Evolutionary conservation across 2,113 vertebrate genomes (phyloP).

Genomic region (Seriola quinqueradiata): DNA sequence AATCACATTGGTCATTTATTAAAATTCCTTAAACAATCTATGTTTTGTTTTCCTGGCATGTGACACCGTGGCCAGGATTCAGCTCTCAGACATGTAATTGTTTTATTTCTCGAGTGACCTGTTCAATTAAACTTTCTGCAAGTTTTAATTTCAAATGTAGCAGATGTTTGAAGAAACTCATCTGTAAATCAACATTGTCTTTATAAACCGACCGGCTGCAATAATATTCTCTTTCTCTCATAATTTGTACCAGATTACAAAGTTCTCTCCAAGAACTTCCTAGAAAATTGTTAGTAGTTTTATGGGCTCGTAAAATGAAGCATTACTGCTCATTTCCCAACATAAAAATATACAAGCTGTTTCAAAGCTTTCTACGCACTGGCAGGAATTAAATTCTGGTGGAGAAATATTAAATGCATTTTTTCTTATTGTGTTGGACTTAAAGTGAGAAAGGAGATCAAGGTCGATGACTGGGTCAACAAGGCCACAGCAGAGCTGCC

Average conservation of each 20-base stretch:
- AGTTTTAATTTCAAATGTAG: background rate
- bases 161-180: background rate
- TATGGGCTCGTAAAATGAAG: constrained; percentile 3
- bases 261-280: background rate
- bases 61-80: background rate
- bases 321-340: background rate
- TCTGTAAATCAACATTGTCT: constrained; percentile 4
- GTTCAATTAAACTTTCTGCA: background rate
- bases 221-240: background rate
- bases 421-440: background rate
- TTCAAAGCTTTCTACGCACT: background rate
- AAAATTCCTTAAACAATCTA: background rate
- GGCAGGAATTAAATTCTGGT: background rate
- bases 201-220: background rate
- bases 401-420: background rate
- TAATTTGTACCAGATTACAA: constrained; percentile 20
- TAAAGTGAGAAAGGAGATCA: no score
- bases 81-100: background rate
- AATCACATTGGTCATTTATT: background rate
- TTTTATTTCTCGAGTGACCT: background rate
- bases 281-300: background rate
- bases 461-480: background rate
- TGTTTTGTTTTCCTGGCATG: background rate
- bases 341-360: background rate
- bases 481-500: background rate